These are phyloP conservation scores for Meta bourneti DNA, from an alignment of 2,888 invertebrate genomes.

Conservation along the genomic window DNA sequence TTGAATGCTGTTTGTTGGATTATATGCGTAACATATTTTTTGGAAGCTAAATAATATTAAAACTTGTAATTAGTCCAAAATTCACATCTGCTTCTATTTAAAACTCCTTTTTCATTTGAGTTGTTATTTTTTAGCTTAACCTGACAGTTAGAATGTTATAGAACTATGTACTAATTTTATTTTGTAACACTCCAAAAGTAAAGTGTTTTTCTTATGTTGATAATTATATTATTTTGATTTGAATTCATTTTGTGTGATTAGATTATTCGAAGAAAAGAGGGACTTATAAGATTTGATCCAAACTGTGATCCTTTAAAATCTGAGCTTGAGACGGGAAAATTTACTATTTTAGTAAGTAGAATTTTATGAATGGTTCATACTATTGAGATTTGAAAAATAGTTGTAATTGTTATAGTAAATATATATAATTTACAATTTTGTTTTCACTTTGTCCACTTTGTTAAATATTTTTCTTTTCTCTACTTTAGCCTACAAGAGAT, in stretches of 20 bases:
- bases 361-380: neutral
- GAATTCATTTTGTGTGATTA: constrained; percentile 80
- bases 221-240: neutral
- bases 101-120: too few species aligned
- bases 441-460: neutral
- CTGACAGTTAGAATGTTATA: too few species aligned
- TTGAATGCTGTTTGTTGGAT: too few species aligned
- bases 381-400: neutral
- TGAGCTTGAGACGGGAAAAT: constrained; percentile 95
- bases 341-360: constrained; percentile 92
- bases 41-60: too few species aligned
- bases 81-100: too few species aligned
- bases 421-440: neutral
- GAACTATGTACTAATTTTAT: neutral
- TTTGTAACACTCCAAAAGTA: neutral
- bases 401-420: neutral
- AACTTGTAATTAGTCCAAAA: too few species aligned
- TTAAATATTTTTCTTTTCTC: neutral
- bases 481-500: constrained; percentile 90
- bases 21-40: too few species aligned
- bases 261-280: constrained; percentile 91
- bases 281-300: constrained; percentile 91
- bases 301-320: constrained; percentile 90
- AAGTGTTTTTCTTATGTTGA: neutral
- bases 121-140: too few species aligned